phyloP scores from a whole-genome alignment of 2,888 invertebrate species.

The Gisinianus flammeolus region DNA sequence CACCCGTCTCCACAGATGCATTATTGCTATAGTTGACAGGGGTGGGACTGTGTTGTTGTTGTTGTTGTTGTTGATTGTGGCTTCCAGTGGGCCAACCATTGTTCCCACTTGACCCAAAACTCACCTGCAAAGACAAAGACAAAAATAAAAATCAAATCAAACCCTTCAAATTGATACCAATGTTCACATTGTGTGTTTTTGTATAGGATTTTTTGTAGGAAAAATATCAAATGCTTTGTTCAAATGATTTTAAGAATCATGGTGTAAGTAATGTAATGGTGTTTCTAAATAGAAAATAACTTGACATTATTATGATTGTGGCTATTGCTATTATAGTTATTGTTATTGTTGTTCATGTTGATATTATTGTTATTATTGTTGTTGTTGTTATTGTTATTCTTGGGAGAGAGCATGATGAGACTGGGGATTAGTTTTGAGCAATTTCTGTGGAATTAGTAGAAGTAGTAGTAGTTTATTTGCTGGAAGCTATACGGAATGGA shows the following conservation, averaged over 20 bases:
- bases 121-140: conserved; percentile 47
- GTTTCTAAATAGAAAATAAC: neutral
- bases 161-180: neutral
- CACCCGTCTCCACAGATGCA: conserved; percentile 58
- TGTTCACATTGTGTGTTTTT: neutral
- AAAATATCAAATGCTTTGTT: neutral
- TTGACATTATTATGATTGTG: neutral
- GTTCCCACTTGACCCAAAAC: conserved; percentile 48
- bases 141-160: neutral
- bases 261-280: neutral
- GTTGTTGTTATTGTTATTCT: neutral
- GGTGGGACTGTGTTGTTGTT: conserved; percentile 39
- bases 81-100: conserved; percentile 42
- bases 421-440: neutral
- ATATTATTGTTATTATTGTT: neutral
- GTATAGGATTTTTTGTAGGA: neutral
- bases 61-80: no score
- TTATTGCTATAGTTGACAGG: conserved; percentile 10
- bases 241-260: neutral
- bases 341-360: neutral
- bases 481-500: no score
- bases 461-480: no score
- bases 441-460: neutral
- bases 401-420: conserved; percentile 12
- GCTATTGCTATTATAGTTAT: neutral